Conservation (phyloP, 1,140 invertebrate genomes). For the Caenorhabditis latens region DNA sequence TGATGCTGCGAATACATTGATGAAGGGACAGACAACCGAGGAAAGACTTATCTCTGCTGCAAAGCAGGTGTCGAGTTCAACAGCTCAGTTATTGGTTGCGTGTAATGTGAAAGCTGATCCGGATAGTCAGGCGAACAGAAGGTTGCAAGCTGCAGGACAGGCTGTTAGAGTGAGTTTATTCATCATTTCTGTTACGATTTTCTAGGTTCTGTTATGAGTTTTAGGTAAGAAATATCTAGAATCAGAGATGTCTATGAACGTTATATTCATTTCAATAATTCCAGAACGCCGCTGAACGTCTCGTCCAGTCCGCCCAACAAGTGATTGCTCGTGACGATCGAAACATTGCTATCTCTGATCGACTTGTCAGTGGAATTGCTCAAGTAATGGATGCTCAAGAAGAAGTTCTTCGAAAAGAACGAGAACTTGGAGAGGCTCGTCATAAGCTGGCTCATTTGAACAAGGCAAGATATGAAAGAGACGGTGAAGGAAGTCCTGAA, state of each 20-base stretch:
- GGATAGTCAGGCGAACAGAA: slow-evolving; percentile 90
- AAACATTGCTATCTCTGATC: slow-evolving; percentile 87
- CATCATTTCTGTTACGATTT: neutral
- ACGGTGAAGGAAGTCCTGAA: slow-evolving; percentile 67
- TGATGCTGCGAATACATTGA: slow-evolving; percentile 94
- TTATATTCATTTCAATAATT: neutral
- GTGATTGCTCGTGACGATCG: slow-evolving; percentile 91
- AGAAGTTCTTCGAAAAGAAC: slow-evolving; percentile 91
- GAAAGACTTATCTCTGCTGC: slow-evolving; percentile 96
- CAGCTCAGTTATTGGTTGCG: slow-evolving; percentile 94
- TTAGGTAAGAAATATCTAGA: too few relatives aligned
- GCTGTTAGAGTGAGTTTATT: slow-evolving; percentile 83
- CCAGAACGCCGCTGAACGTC: slow-evolving; percentile 92
- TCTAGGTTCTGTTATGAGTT: too few relatives aligned
- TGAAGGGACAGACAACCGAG: slow-evolving; percentile 93
- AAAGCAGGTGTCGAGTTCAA: slow-evolving; percentile 94
- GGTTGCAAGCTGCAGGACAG: slow-evolving; percentile 92
- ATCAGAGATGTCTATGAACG: too few relatives aligned
- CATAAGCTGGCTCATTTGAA: slow-evolving; percentile 84
- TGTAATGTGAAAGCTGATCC: slow-evolving; percentile 98
- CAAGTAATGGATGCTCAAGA: slow-evolving; percentile 80
- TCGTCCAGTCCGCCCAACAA: slow-evolving; percentile 93
- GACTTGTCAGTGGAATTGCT: slow-evolving; percentile 88
- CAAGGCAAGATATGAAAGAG: slow-evolving; percentile 79
- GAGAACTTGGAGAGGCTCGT: slow-evolving; percentile 91